Conservation (phyloP, 2,888 invertebrate species). For the Acleris holmiana region DNA sequence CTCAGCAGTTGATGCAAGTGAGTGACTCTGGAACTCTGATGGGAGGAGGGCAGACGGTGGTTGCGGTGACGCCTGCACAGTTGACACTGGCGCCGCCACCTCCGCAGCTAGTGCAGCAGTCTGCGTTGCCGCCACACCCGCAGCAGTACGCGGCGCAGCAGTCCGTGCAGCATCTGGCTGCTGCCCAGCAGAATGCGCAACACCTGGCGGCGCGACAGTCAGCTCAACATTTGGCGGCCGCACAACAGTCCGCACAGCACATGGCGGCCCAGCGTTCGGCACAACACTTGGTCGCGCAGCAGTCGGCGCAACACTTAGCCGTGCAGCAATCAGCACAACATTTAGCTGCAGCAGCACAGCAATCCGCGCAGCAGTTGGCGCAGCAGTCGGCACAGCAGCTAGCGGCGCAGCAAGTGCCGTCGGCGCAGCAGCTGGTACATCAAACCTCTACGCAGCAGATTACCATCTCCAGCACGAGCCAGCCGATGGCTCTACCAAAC, state of each 20-base stretch:
- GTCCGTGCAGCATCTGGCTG: slow-evolving; percentile 49
- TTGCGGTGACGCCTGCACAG: slow-evolving; percentile 77
- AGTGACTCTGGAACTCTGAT: slow-evolving; percentile 79
- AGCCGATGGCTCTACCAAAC: slow-evolving; percentile 75
- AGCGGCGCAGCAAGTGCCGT: slow-evolving; percentile 62
- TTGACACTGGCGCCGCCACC: slow-evolving; percentile 70
- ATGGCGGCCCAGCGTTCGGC: slow-evolving; percentile 45
- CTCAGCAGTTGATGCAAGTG: slow-evolving; percentile 80
- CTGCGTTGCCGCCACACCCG: slow-evolving; percentile 67
- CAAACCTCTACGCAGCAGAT: slow-evolving; percentile 79
- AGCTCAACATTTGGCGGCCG: slow-evolving; percentile 47
- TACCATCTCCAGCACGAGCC: slow-evolving; percentile 78
- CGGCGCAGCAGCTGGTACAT: slow-evolving; percentile 73
- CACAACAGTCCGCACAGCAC: slow-evolving; percentile 63
- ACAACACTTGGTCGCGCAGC: slow-evolving; percentile 52
- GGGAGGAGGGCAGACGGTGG: slow-evolving; percentile 79
- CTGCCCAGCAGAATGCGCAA: slow-evolving; percentile 51
- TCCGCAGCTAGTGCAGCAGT: slow-evolving; percentile 74
- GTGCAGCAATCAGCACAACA: slow-evolving; percentile 37
- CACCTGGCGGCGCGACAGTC: slow-evolving; percentile 53
- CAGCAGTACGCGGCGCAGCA: slow-evolving; percentile 54
- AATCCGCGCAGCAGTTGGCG: slow-evolving; percentile 66
- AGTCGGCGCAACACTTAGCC: slow-evolving; percentile 62
- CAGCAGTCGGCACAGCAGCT: slow-evolving; percentile 54
- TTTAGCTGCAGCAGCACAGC: slow-evolving; percentile 44